Base-by-base conservation (phyloP, 2,113 vertebrate genomes). In the Leptobrachium ailaonicum region DNA sequence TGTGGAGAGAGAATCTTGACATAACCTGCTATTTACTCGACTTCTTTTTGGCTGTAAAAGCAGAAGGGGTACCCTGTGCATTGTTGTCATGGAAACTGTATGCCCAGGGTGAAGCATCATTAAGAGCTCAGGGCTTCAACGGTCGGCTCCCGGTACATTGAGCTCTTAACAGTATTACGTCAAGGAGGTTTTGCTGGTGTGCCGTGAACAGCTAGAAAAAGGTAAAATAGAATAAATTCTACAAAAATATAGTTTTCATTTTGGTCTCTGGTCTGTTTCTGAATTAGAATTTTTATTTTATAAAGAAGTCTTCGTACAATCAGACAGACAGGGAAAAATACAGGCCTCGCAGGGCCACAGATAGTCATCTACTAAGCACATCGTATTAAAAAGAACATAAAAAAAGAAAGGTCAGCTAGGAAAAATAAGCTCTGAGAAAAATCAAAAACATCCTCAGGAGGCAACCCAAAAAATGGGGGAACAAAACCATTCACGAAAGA, bases 71-170 rank as follows among this genome's bases (percentile, higher is more conserved):
- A 73, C 82, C 76, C 87, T 84, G 77, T 84, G 80, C 47, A 75
- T 20, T 44, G 91, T 91, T 93, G 85, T 87, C 89, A 87, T 86
- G 88, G 92, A 91, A 91, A 92, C 89, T 66, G 12, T 82, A 75
- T 80, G 56, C 82, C 83, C 74, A 54, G 71, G 75, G 76, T 85
- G 56, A 87, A 83, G 75, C 79, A 75, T 63, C 83, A 84, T 74
- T 44, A 68, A 74, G 42, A 66, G 42, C 71, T 80, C 41, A 11
- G 50, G 66, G 71, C 62, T 68, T 14, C 41, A 73, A 14, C 56
- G 20, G 20, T 32, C 20, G 20, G 20, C 20, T 84, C 42, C 75
- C 0, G n/a, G 68, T 85, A 81, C 14, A 41, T 72, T 42, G 64
- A 2, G 63, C 62, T 56, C 63, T 68, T 74, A 41, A 66, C 20